Evolutionary conservation across 53 echinoderm and acorn worm species (phyloP), one percentile per base, ranked within the genome.

Genomic region (Paracentrotus lividus): DNA sequence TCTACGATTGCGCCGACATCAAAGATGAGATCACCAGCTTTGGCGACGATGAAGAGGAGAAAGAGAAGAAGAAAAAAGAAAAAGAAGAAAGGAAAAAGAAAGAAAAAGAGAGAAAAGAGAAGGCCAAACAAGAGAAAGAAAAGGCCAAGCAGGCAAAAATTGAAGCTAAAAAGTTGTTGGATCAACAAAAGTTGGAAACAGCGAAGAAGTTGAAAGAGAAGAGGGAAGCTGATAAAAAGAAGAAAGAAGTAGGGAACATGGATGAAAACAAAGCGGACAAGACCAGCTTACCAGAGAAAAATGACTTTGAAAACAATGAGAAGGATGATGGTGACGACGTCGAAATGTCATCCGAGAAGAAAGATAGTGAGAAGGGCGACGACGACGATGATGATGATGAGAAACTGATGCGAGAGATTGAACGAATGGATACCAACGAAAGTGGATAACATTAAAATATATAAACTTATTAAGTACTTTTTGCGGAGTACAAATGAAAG

Each of bases 21-120:
- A 97, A 96, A 69, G 96, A 97, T 42, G 99, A 99, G 23, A 96
- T 96, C 95, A 97, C 97, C 31, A 97, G 95, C 75, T 96, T 99
- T 67, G 97, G 97, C 24, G 97, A 98, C 87, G 97, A 99, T 44
- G 97, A 99, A 31, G 98, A 98, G 36, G 98, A 98, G 66, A 97
- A 98, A 58, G 98, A 98, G 72, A 93, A 93, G 65, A 95, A 96
- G 81, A 95, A 94, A 40, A 95, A 95, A 45, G 95, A 99, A 87
- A 96, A 97, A 88, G 94, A 96, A 78, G 94, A 97, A 92, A 93
- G 94, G 75, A 97, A 94, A 78, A 94, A 95, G 36, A 60, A 60
- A 90, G 94, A 94, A 65, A 98, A 98, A 42, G 98, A 98, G 86
- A 56, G 76, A 55, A 95, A 95, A 88, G 95, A 97, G 58, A 91